Evolutionary conservation across 2,797 vertebrate species (phyloP).

Genomic region (Acanthurus lineatus): DNA sequence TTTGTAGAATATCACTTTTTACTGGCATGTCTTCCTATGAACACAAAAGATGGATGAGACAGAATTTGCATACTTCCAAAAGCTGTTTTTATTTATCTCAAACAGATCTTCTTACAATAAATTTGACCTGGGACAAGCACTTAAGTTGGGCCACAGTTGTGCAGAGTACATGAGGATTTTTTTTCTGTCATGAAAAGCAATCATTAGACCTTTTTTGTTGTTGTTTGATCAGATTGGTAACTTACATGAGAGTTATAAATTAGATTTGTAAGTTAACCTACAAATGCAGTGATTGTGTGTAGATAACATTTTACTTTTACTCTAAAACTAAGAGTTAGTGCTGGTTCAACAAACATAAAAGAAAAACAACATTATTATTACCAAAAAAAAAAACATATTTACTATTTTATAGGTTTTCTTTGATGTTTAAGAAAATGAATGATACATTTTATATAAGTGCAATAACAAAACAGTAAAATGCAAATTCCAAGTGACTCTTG

Average conservation of each 20-base stretch:
- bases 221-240: background rate
- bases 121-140: background rate
- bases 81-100: background rate
- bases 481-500: background rate
- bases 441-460: background rate
- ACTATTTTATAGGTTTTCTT: fast-evolving
- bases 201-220: too few species aligned
- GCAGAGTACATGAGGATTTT: background rate
- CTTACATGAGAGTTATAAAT: too few species aligned
- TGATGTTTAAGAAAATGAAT: background rate
- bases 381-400: too few species aligned
- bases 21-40: background rate
- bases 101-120: background rate
- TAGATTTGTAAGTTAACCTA: too few species aligned
- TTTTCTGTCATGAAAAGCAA: background rate
- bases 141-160: background rate
- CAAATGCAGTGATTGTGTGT: background rate
- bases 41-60: background rate
- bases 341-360: background rate
- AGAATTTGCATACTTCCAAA: background rate
- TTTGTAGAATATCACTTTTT: background rate
- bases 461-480: background rate
- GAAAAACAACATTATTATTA: too few species aligned
- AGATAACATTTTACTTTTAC: background rate
- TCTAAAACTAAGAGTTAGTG: background rate